These are phyloP conservation scores for Tethea ocularis DNA, from an alignment of 2,888 invertebrate species.

Conservation along the genomic window DNA sequence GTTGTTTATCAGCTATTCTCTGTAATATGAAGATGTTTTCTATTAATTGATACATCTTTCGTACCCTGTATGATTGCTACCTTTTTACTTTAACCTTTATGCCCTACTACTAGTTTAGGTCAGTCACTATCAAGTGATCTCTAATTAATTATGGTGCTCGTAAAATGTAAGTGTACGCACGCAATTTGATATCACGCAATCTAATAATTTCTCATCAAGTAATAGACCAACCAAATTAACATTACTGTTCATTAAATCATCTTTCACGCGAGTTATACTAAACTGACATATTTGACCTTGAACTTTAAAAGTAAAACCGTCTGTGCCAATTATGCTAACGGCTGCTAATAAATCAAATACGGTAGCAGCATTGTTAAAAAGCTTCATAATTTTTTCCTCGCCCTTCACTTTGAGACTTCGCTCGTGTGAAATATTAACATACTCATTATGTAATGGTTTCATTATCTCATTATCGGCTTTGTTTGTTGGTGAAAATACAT, in stretches of 20 bases:
- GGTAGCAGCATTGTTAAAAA: neutral
- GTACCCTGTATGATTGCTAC: neutral
- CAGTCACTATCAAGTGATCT: neutral
- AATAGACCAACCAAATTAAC: neutral
- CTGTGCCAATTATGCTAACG: neutral
- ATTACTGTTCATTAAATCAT: neutral
- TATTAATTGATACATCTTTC: too few relatives aligned
- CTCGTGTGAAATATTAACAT: neutral
- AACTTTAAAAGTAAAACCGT: neutral
- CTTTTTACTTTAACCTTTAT: neutral
- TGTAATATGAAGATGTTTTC: too few relatives aligned
- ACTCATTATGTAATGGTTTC: neutral
- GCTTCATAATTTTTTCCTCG: neutral
- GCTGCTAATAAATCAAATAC: constrained; percentile 1
- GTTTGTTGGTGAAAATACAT: neutral
- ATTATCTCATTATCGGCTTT: neutral
- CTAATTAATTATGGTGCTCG: neutral
- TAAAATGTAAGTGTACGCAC: neutral
- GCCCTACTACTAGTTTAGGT: too few relatives aligned
- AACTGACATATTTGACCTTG: neutral
- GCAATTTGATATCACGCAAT: neutral
- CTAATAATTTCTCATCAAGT: neutral
- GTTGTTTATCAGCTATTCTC: too few relatives aligned
- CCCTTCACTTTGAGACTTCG: neutral
- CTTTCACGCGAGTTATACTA: neutral